A percentile compares a stretch with the other conserved stretches of the same genome.
Conservation (phyloP, 2,888 invertebrate species). For the Heterodera filipjevi region DNA sequence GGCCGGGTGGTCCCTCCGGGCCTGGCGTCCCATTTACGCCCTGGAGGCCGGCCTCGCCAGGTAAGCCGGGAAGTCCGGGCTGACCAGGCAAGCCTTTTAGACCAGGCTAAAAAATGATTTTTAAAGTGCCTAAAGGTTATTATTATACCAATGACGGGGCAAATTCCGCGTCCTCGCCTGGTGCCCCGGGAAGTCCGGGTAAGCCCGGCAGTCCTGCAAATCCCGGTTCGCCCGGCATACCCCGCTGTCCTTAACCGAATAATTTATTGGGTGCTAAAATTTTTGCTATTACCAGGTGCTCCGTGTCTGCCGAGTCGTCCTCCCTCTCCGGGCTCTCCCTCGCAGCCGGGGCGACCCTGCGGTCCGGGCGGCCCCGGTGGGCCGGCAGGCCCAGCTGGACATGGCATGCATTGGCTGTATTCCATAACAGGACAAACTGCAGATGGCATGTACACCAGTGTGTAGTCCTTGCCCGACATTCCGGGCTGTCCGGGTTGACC, state of each 20-base stretch:
- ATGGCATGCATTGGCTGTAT: constrained; percentile 48
- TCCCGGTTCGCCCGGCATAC: constrained; percentile 8
- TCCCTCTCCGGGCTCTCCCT: constrained; percentile 28
- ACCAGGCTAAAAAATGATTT: constrained; percentile 18
- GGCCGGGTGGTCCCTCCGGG: constrained; percentile 13
- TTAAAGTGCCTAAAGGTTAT: neutral
- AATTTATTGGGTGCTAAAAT: neutral
- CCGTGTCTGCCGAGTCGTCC: constrained; percentile 27
- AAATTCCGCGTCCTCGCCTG: constrained; percentile 16
- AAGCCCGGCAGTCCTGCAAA: constrained; percentile 40
- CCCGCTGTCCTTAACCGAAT: neutral
- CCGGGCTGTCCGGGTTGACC: constrained; percentile 50
- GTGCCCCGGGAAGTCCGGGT: constrained; percentile 25
- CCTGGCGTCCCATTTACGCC: constrained; percentile 21
- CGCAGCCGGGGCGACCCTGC: constrained; percentile 16
- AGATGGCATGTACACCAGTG: constrained; percentile 47
- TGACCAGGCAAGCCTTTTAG: constrained; percentile 13
- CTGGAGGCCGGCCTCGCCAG: constrained; percentile 3
- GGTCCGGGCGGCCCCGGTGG: constrained; percentile 50
- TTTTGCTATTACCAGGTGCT: constrained; percentile 7
- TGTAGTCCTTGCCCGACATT: constrained; percentile 49
- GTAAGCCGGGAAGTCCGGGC: constrained; percentile 10
- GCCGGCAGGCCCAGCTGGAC: constrained; percentile 52
- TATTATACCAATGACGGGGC: neutral
- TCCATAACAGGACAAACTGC: constrained; percentile 44